Conservation (phyloP, 2,888 invertebrate species). For the Tiliacea aurago region DNA sequence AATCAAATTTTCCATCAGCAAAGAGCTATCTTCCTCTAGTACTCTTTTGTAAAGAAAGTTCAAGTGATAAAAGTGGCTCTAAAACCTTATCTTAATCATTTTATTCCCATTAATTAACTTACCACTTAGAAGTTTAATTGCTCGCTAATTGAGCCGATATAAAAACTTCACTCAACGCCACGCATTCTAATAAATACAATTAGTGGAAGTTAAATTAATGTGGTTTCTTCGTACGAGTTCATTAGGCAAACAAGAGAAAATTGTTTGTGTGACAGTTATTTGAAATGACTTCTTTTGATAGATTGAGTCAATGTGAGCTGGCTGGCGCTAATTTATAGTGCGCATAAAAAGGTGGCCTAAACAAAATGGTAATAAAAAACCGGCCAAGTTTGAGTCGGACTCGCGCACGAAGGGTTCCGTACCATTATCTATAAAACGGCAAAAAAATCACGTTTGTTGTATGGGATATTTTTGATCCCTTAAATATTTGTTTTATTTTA, state of each 20-base stretch:
- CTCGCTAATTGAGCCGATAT: slow-evolving; percentile 68
- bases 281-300: slow-evolving; percentile 22
- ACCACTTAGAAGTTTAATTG: slow-evolving; percentile 65
- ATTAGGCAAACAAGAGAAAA: slow-evolving; percentile 39
- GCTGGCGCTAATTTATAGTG: not conserved
- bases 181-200: slow-evolving; percentile 66
- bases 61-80: not conserved
- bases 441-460: too few species aligned
- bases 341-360: not conserved
- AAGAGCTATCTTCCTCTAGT: not conserved
- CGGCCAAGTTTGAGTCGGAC: too few species aligned
- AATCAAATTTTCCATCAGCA: not conserved
- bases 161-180: slow-evolving; percentile 64
- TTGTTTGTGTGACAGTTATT: slow-evolving; percentile 27
- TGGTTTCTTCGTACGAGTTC: slow-evolving; percentile 46
- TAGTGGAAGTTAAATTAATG: slow-evolving; percentile 62
- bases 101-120: slow-evolving; percentile 61
- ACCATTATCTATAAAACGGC: too few species aligned
- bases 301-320: slow-evolving; percentile 9
- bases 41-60: not conserved
- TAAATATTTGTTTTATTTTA: too few species aligned
- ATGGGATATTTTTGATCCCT: too few species aligned
- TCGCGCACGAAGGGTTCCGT: too few species aligned
- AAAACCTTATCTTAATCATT: slow-evolving; percentile 64
- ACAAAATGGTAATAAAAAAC: not conserved